Percentiles rank a stretch among this genome's conserved stretches.
Evolutionary conservation across 2,113 vertebrate genomes (phyloP).

Genomic region (Chlorocebus sabaeus): DNA sequence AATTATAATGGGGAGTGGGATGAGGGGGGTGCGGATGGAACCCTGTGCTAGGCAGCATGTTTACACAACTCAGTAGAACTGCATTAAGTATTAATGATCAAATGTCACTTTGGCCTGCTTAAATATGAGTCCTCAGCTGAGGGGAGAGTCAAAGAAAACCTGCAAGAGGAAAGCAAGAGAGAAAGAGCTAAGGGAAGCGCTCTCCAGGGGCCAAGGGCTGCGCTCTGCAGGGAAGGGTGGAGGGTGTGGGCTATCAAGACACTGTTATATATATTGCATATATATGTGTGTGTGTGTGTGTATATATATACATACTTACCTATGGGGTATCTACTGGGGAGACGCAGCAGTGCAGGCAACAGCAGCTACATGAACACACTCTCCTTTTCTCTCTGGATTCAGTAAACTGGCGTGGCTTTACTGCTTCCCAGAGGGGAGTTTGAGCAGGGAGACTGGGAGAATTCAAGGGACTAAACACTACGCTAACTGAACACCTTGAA

Average conservation of each 20-base stretch:
- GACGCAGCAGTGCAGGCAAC: neutral
- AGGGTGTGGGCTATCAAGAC: too few relatives aligned
- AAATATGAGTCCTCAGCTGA: neutral
- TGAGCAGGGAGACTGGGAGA: too few relatives aligned
- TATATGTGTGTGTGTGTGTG: too few relatives aligned
- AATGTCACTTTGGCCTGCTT: slow-evolving; percentile 58
- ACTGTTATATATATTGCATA: too few relatives aligned
- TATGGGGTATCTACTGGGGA: neutral
- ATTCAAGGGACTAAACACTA: fast-evolving
- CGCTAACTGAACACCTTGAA: fast-evolving
- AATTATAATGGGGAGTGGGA: slow-evolving; percentile 65
- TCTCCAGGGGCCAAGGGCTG: fast-evolving
- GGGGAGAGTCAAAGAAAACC: neutral
- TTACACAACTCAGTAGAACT: slow-evolving; percentile 62
- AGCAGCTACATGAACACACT: neutral
- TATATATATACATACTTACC: too few relatives aligned
- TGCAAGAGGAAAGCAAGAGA: fast-evolving
- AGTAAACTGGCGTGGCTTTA: fast-evolving
- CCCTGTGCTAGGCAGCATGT: neutral
- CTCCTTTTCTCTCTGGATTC: neutral
- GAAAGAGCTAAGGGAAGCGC: neutral
- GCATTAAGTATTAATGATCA: slow-evolving; percentile 65
- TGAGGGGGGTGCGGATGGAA: neutral
- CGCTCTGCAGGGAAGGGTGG: neutral
- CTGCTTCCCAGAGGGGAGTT: neutral